phyloP scores from a whole-genome alignment of 1,140 invertebrate species.

The Drosophila fuyamai region DNA sequence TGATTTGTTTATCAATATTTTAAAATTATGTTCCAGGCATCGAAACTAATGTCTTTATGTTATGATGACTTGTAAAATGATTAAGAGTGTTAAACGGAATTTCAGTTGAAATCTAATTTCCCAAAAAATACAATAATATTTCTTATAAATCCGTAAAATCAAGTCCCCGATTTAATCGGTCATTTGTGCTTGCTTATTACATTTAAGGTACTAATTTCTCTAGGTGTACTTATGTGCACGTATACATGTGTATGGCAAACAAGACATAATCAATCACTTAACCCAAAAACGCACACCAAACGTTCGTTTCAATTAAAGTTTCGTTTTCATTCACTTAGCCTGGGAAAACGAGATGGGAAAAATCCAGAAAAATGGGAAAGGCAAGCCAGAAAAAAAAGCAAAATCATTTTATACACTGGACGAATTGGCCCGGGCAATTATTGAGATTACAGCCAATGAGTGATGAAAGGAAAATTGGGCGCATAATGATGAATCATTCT shows the following conservation, averaged over 20 bases:
- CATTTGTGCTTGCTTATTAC: too few relatives aligned
- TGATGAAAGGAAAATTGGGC: neutral
- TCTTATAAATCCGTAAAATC: neutral
- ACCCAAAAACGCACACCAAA: conserved; percentile 68
- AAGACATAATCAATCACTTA: conserved; percentile 81
- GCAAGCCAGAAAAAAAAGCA: conserved; percentile 5
- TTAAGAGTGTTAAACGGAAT: too few relatives aligned
- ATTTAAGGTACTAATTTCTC: neutral
- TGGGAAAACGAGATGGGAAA: neutral
- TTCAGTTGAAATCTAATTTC: too few relatives aligned
- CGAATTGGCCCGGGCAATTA: conserved; percentile 6
- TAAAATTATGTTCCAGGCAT: too few relatives aligned
- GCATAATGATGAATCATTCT: conserved; percentile 13
- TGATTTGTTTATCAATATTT: too few relatives aligned
- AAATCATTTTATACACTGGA: conserved; percentile 31
- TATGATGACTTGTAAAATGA: too few relatives aligned
- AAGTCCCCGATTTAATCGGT: too few relatives aligned
- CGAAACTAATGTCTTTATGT: too few relatives aligned
- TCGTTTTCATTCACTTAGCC: conserved; percentile 77
- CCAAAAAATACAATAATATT: neutral
- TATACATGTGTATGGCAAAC: conserved; percentile 54
- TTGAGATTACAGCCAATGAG: neutral
- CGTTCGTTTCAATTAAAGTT: conserved; percentile 80
- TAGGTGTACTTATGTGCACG: conserved; percentile 24
- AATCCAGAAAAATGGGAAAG: neutral